Base-by-base conservation (phyloP, 2,797 vertebrate genomes). In the Benthosema pterotum region DNA sequence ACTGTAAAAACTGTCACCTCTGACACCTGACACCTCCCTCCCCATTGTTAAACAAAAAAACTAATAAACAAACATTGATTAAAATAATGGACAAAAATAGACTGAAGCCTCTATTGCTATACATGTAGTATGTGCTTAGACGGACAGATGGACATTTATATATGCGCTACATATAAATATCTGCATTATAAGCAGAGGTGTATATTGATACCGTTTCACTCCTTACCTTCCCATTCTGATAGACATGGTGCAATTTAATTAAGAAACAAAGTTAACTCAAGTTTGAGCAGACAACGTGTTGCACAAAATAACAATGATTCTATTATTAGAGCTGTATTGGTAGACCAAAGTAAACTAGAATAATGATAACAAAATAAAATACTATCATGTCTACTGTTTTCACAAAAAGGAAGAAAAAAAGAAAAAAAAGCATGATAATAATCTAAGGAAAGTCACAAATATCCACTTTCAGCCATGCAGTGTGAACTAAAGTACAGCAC, bases 171-270 rank as follows among this genome's bases (percentile, higher is more conserved):
- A 69, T 77, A 79, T 53, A 78, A 60, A 75, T 63, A 79, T 82
- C 65, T 79, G 78, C 58, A 69, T 52, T 63, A 76, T 22, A 83
- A 60, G 83, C 28, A 83, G 61, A 84, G 52, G 72, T 71, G 57
- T 51, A 71, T 51, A 71, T 63, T 58, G 65, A 52, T 70, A 47
- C 32, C 11, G 32, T 38, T 74, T 82, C 49, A 71, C 70, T 85
- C 74, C 93, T 94, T 93, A 94, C 92, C 93, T 94, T 94, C 85
- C 92, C 93, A 72, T 91, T 94, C 93, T 94, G 92, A 87, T 78
- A 91, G 89, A 91, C 90, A 90, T 77, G 89, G 81, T 92, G 87
- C 89, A 87, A 89, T 91, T 92, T 82, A 81, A 93, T 92, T 87
- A 86, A 92, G 63, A 92, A 88, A 92, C 80, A 94, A 73, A 88